Percentiles rank a stretch among this genome's conserved stretches.
Evolutionary conservation across 1,140 invertebrate species (phyloP).

Genomic region (Micrasema longulum): DNA sequence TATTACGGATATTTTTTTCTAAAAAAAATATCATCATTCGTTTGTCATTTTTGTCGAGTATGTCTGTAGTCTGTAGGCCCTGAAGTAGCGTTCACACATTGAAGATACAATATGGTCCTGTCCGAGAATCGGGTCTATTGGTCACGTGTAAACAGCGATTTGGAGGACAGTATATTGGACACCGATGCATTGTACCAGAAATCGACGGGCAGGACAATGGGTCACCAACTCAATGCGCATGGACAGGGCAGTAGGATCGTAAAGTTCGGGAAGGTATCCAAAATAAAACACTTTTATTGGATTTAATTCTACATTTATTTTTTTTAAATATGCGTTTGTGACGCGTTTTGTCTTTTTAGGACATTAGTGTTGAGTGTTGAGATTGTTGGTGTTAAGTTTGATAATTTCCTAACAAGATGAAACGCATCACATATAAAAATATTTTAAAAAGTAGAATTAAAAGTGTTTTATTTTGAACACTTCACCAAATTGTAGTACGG

Average conservation of each 20-base stretch:
- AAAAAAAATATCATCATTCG: too few species aligned
- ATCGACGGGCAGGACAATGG: not conserved
- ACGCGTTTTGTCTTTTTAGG: not conserved
- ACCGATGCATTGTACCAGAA: not conserved
- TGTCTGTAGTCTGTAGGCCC: too few species aligned
- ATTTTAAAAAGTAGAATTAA: not conserved
- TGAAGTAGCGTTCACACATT: not conserved
- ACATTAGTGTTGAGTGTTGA: not conserved
- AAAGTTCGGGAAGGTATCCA: not conserved
- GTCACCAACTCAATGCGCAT: not conserved
- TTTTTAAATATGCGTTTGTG: not conserved
- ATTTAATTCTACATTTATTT: too few species aligned
- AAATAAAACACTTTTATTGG: too few species aligned
- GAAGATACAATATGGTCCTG: not conserved
- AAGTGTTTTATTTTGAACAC: not conserved
- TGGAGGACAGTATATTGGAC: too few species aligned
- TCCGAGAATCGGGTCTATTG: not conserved
- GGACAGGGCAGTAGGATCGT: not conserved
- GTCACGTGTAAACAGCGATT: not conserved
- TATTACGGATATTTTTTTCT: too few species aligned
- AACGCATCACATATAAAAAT: not conserved
- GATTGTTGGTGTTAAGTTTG: not conserved
- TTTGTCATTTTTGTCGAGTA: too few species aligned
- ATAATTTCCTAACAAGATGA: too few species aligned
- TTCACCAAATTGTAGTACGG: too few species aligned